Conservation (phyloP, 2,888 invertebrate genomes). For the Eilema caniola region DNA sequence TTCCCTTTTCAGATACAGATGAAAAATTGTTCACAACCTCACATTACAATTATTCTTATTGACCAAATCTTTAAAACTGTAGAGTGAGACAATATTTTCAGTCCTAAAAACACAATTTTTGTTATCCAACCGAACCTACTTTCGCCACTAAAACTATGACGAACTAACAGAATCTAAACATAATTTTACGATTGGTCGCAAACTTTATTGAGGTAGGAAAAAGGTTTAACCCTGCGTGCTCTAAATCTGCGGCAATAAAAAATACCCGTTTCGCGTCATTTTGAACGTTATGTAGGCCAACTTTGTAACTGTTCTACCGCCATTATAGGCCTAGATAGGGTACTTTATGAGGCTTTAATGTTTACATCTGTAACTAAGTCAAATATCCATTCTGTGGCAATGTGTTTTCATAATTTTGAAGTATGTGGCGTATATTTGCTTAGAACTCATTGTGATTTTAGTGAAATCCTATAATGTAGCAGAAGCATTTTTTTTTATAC, state of each 20-base stretch:
- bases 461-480: too few species aligned
- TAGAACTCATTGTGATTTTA: too few species aligned
- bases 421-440: too few species aligned
- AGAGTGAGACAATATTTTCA: background rate
- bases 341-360: constrained; percentile 7
- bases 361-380: background rate
- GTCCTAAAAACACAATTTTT: background rate
- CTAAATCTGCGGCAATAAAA: constrained; percentile 40
- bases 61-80: too few species aligned
- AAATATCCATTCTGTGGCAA: background rate
- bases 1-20: too few species aligned
- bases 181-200: constrained; percentile 20
- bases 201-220: constrained; percentile 41
- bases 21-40: too few species aligned
- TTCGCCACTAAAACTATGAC: constrained; percentile 4
- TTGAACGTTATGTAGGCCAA: constrained; percentile 42
- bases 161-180: constrained; percentile 4
- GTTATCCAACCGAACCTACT: background rate
- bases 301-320: constrained; percentile 16
- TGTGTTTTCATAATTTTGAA: background rate
- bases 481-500: too few species aligned
- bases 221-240: constrained; percentile 36
- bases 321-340: constrained; percentile 10
- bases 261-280: constrained; percentile 35
- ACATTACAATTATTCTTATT: too few species aligned